phyloP scores from a whole-genome alignment of 2,888 invertebrate species.

The Poecilus cupreus region DNA sequence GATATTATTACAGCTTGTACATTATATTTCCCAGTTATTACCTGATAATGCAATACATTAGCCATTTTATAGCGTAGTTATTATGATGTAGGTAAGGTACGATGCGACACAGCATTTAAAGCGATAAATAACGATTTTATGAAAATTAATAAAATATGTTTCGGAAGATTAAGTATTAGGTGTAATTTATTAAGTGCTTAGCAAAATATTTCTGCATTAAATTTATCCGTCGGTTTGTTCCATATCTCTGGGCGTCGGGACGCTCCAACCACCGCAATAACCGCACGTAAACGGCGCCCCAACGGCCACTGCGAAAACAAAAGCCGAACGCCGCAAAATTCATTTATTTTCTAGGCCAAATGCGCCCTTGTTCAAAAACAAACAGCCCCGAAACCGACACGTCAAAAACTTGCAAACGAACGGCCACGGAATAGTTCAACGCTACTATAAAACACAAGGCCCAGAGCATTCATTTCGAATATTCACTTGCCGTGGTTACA shows the following conservation, averaged over 20 bases:
- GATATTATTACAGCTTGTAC: too few species aligned
- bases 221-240: not conserved
- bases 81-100: too few species aligned
- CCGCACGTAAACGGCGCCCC: conserved; percentile 2
- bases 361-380: conserved; percentile 32
- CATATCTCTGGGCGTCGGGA: not conserved
- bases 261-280: not conserved
- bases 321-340: conserved; percentile 28
- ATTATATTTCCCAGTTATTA: too few species aligned
- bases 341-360: conserved; percentile 36
- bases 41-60: too few species aligned
- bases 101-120: too few species aligned
- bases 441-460: conserved; percentile 14
- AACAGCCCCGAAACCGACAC: conserved; percentile 24
- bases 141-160: too few species aligned
- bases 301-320: conserved; percentile 33
- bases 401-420: conserved; percentile 37
- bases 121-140: too few species aligned
- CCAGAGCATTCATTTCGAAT: conserved; percentile 1
- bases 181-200: too few species aligned
- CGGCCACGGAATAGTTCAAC: conserved; percentile 21
- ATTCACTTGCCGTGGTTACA: conserved; percentile 1
- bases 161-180: too few species aligned
- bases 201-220: too few species aligned
- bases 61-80: too few species aligned